A percentile compares a stretch with the other conserved stretches of the same genome.
These are phyloP conservation scores for Tachystola acroxantha DNA, from an alignment of 2,888 invertebrate genomes.

Conservation along the genomic window DNA sequence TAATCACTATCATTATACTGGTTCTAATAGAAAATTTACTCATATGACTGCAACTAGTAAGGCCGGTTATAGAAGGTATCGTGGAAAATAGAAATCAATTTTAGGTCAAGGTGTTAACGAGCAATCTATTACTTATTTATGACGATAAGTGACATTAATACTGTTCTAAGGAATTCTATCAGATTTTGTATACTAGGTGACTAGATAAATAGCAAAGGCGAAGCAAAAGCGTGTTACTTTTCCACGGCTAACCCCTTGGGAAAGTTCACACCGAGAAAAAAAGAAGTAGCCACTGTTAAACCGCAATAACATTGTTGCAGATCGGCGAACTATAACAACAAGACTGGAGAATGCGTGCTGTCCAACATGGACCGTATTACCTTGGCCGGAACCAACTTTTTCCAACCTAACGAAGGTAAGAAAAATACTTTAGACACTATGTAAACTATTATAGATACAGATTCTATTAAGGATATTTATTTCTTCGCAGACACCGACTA, in stretches of 20 bases:
- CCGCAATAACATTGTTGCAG: slow-evolving; percentile 73
- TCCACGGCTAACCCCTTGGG: slow-evolving; percentile 31
- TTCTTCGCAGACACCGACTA: slow-evolving; percentile 85
- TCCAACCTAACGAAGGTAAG: slow-evolving; percentile 82
- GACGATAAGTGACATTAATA: neutral
- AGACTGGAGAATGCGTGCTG: slow-evolving; percentile 90
- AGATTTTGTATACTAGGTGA: neutral
- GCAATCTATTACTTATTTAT: neutral
- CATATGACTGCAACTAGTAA: neutral
- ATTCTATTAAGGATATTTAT: too few relatives aligned
- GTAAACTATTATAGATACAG: too few relatives aligned
- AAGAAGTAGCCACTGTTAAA: slow-evolving; percentile 42
- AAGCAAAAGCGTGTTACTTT: neutral
- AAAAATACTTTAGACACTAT: neutral
- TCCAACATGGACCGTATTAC: slow-evolving; percentile 96
- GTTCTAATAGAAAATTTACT: neutral
- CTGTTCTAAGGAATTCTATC: too few relatives aligned
- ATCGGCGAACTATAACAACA: slow-evolving; percentile 93
- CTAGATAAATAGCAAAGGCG: neutral
- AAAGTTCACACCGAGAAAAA: slow-evolving; percentile 61
- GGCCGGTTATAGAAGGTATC: neutral
- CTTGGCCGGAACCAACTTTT: slow-evolving; percentile 88
- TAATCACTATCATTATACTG: neutral
- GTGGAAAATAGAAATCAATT: slow-evolving; percentile 2
- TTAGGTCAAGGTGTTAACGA: slow-evolving; percentile 6